A percentile compares a stretch with the other conserved stretches of the same genome.
Conservation (phyloP, 2,888 invertebrate species). For the Rutpela maculata region DNA sequence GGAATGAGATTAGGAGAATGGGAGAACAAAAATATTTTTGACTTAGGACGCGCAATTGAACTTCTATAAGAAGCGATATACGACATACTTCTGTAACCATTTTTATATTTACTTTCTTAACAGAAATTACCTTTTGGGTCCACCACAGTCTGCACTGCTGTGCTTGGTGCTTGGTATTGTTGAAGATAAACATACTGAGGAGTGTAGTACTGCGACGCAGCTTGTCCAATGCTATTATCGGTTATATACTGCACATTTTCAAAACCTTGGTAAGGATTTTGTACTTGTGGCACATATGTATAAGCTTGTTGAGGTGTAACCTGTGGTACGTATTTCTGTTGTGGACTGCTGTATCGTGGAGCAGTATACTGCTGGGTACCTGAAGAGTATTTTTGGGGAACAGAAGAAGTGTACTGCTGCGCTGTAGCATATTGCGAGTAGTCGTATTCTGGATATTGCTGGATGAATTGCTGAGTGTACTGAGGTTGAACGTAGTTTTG, state of each 20-base stretch:
- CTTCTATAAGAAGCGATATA: too few species aligned
- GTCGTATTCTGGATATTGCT: conserved; percentile 45
- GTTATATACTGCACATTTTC: conserved; percentile 66
- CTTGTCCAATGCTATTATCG: conserved; percentile 64
- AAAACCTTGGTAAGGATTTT: conserved; percentile 61
- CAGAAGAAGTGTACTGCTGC: conserved; percentile 63
- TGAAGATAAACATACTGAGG: conserved; percentile 68
- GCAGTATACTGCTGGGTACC: conserved; percentile 60
- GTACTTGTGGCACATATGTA: conserved; percentile 54
- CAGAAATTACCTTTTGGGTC: conserved; percentile 66
- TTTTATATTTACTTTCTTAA: too few species aligned
- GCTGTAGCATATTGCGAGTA: conserved; percentile 54
- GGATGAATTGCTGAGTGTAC: conserved; percentile 44
- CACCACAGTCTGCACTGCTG: conserved; percentile 66
- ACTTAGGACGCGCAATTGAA: too few species aligned
- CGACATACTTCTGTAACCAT: too few species aligned
- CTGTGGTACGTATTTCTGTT: conserved; percentile 49
- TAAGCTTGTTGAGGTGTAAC: conserved; percentile 42
- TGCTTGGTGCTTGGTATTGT: conserved; percentile 66
- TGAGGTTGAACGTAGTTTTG: conserved; percentile 57
- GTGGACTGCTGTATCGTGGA: conserved; percentile 61
- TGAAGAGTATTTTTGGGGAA: conserved; percentile 37
- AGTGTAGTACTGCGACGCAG: conserved; percentile 52
- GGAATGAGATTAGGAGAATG: too few species aligned
- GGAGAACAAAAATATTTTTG: too few species aligned